Evolutionary conservation across 2,888 invertebrate genomes (phyloP).

Genomic region (Microdon myrmicae): DNA sequence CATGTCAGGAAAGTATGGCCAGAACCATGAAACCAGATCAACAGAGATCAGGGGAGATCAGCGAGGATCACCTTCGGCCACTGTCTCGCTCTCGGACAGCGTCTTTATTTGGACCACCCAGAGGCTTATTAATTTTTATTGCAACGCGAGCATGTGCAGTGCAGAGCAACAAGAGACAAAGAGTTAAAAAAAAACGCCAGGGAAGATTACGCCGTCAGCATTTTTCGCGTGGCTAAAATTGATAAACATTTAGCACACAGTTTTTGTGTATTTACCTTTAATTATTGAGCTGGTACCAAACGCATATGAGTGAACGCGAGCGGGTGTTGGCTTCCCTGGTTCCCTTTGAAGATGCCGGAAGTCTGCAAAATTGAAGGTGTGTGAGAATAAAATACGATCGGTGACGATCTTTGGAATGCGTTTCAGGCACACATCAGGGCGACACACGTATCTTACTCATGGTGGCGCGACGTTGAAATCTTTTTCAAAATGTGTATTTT

Average conservation of each 20-base stretch:
- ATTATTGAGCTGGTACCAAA: neutral
- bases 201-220: conserved; percentile 8
- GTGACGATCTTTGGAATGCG: conserved; percentile 7
- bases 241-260: conserved; percentile 26
- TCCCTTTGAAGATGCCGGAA: conserved; percentile 28
- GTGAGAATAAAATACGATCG: conserved; percentile 6
- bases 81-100: conserved; percentile 17
- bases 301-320: neutral
- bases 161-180: too few species aligned
- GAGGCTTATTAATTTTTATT: conserved; percentile 36
- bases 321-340: conserved; percentile 2
- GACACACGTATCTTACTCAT: conserved; percentile 14
- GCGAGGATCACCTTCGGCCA: conserved; percentile 16
- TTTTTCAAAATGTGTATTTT: conserved; percentile 18
- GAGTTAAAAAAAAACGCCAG: conserved; percentile 11
- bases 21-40: conserved; percentile 25
- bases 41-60: conserved; percentile 11
- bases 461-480: neutral
- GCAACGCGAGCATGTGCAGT: conserved; percentile 24
- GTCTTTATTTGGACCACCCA: conserved; percentile 40
- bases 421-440: conserved; percentile 16
- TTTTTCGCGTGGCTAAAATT: conserved; percentile 18
- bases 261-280: conserved; percentile 21
- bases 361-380: conserved; percentile 19
- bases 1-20: conserved; percentile 8